Base-by-base conservation (phyloP, 2,888 invertebrate genomes). In the Criorhina ranunculi region DNA sequence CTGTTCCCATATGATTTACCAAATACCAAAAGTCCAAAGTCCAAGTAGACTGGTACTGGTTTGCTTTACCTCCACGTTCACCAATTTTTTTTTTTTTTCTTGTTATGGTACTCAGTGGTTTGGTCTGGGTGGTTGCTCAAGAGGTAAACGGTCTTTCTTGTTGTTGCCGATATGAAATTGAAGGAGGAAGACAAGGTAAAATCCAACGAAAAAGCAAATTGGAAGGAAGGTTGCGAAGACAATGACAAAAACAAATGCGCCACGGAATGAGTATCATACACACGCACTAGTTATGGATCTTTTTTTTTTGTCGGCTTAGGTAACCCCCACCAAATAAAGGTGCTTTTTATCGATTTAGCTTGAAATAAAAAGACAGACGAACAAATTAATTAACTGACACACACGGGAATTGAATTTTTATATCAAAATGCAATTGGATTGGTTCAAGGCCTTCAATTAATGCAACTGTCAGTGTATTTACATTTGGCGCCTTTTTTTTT, bases 21-120 rank as follows among this genome's bases (percentile, higher is more conserved):
- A 62, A 57, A 78, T 59, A 24, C 51, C 57, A 31, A 42, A 42
- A 79, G 83, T 83, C 79, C 78, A 83, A 83, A 83, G 83, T 83
- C 83, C 83, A 83, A 49, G 60, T 40, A 44, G 40, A 46, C 67
- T 72, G 59, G 55, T 72, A 72, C 64, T 51, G 44, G 72, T 75
- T 79, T 64, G 35, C 67, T 24, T 24, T 24, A 4, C 24, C 24
- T 73, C 67, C 15, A 78, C 75, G 40, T 55, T 77, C 46, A 79
- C 73, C 46, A 57, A 55, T 29, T 19, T n/a, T 42, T 57, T 29
- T 67, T 17, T 44, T 15, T 35, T 24, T 49, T 75, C n/a, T 53
- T 78, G 8, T 53, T 66, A 29, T 73, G 66, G 70, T 35, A 37
- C 59, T 31, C 55, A 35, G 49, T 35, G 8, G 17, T 66, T 59